A percentile compares a stretch with the other conserved stretches of the same genome.
These are phyloP conservation scores for Colossoma macropomum DNA, from an alignment of 2,113 vertebrate genomes.

Conservation along the genomic window DNA sequence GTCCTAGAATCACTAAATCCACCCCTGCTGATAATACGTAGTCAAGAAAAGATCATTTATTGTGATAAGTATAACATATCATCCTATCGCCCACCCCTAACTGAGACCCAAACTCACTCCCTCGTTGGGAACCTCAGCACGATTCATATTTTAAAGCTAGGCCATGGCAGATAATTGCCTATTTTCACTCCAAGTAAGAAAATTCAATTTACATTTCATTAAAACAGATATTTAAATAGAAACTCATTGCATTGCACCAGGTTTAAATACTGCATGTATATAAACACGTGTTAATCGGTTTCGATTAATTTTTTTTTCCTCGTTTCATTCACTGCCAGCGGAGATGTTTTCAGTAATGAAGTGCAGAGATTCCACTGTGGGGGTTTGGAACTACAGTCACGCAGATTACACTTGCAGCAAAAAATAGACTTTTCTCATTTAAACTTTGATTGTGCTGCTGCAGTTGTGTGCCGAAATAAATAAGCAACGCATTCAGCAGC, in stretches of 20 bases:
- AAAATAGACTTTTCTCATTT: neutral
- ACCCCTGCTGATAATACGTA: too few relatives aligned
- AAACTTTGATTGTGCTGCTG: neutral
- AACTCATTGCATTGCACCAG: neutral
- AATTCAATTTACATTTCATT: slow-evolving; percentile 10
- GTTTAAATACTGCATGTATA: neutral
- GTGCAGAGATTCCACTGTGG: neutral
- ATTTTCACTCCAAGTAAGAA: neutral
- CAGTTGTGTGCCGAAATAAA: neutral
- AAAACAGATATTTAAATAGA: slow-evolving; percentile 8
- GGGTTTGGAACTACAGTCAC: neutral
- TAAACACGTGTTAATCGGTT: neutral
- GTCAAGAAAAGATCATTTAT: too few relatives aligned
- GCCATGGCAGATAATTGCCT: neutral
- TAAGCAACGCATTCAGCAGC: neutral
- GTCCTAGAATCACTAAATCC: too few relatives aligned
- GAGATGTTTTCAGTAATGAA: neutral
- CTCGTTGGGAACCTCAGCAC: neutral
- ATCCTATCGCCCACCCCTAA: too few relatives aligned
- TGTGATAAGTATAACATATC: too few relatives aligned
- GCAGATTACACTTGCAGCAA: neutral
- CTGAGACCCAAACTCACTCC: too few relatives aligned
- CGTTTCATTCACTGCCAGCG: neutral
- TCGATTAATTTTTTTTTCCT: neutral
- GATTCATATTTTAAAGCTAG: neutral